Conservation (phyloP, 2,888 invertebrate species). For the Branchipolynoe longqiensis region DNA sequence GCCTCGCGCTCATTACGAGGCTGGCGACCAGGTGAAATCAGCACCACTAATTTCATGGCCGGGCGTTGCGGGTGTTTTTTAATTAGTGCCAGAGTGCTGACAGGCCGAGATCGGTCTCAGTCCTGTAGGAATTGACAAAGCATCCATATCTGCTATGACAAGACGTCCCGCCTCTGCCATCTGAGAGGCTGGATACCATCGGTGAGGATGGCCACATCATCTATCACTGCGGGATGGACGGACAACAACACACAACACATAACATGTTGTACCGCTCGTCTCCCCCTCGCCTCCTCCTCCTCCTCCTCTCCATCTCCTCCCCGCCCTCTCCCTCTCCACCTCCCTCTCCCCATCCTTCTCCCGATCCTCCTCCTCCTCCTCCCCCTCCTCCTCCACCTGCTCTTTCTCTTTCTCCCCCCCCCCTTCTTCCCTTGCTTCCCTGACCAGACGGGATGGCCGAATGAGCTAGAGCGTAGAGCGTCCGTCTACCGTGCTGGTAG, state of each 20-base stretch:
- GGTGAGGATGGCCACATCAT: not conserved
- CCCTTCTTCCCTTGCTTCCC: too few species aligned
- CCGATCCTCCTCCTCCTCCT: too few species aligned
- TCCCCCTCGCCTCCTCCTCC: not conserved
- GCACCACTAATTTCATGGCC: slow-evolving; percentile 53
- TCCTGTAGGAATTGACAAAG: slow-evolving; percentile 38
- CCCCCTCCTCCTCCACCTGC: too few species aligned
- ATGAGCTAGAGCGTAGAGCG: too few species aligned
- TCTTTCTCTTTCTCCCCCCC: too few species aligned
- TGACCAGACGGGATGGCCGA: too few species aligned
- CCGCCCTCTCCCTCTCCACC: not conserved
- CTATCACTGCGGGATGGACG: slow-evolving; percentile 41
- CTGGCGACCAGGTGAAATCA: slow-evolving; percentile 49
- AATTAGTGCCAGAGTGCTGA: slow-evolving; percentile 39
- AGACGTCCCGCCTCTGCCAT: slow-evolving; percentile 14
- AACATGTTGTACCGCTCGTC: not conserved
- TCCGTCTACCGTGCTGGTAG: too few species aligned
- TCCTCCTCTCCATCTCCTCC: not conserved
- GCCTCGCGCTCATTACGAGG: slow-evolving; percentile 43
- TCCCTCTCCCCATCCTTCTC: too few species aligned
- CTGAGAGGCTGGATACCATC: not conserved
- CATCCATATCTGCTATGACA: slow-evolving; percentile 47
- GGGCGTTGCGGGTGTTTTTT: slow-evolving; percentile 35
- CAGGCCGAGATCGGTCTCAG: slow-evolving; percentile 25
- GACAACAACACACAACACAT: slow-evolving; percentile 36